These are phyloP conservation scores for Oncorhynchus kisutch DNA, from an alignment of 2,113 vertebrate species.

Conservation along the genomic window DNA sequence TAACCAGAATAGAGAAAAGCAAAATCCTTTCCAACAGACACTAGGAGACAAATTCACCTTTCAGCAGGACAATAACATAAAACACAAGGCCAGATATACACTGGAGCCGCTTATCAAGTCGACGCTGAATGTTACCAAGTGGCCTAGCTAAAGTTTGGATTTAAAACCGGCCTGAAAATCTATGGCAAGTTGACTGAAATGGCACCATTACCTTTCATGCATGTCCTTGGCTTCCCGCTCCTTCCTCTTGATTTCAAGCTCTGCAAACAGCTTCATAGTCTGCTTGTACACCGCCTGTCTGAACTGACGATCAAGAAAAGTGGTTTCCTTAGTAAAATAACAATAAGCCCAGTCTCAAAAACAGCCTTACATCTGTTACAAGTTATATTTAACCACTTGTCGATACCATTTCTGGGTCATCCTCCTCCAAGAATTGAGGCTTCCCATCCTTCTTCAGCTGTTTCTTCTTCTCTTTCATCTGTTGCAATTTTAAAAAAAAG, in stretches of 20 bases:
- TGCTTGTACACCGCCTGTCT: constrained; percentile 97
- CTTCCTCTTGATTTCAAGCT: constrained; percentile 98
- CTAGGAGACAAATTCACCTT: no score
- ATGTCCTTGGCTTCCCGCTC: constrained; percentile 98
- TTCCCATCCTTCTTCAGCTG: constrained; percentile 97
- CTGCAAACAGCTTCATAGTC: constrained; percentile 98
- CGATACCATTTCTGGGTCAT: constrained; percentile 88
- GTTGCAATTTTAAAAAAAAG: constrained; percentile 15
- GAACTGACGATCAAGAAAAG: constrained; percentile 77
- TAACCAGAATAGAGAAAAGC: no score
- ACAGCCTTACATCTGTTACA: no score
- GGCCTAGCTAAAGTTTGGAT: no score
- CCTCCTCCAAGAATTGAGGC: constrained; percentile 83
- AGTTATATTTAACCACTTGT: no score
- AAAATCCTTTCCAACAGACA: no score
- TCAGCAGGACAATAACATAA: no score
- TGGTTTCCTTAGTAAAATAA: neutral
- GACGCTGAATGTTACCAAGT: no score
- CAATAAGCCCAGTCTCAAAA: no score
- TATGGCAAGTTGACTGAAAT: neutral
- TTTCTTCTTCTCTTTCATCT: constrained; percentile 97
- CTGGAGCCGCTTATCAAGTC: no score
- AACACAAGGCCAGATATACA: no score
- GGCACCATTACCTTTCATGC: constrained; percentile 89
- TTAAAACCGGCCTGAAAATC: no score